Conservation (phyloP, 2,888 invertebrate genomes). For the Eupithecia dodoneata region DNA sequence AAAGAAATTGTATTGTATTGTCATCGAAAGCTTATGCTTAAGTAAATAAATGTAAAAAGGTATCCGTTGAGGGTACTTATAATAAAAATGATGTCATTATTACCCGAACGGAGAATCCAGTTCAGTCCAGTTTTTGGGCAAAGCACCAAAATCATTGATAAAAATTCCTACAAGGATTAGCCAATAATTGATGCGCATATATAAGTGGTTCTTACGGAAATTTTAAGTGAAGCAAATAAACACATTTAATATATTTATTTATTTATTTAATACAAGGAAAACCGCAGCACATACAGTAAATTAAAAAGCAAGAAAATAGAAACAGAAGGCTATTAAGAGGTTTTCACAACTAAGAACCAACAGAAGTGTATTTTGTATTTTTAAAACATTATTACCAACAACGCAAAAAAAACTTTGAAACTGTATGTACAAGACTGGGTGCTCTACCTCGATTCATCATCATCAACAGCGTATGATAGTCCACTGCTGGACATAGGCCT, state of each 20-base stretch:
- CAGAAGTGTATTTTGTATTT: too few relatives aligned
- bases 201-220: neutral
- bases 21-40: neutral
- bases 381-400: neutral
- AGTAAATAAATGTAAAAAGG: neutral
- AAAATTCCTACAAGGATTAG: constrained; percentile 1
- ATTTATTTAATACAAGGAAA: too few relatives aligned
- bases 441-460: too few relatives aligned
- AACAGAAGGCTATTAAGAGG: too few relatives aligned
- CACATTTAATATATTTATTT: too few relatives aligned
- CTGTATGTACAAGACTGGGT: neutral
- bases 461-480: too few relatives aligned
- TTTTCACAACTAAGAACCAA: too few relatives aligned
- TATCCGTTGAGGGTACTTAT: neutral
- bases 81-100: constrained; percentile 17
- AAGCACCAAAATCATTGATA: neutral
- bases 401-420: neutral
- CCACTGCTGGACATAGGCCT: too few relatives aligned
- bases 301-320: too few relatives aligned
- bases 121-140: neutral
- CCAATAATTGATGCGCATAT: constrained; percentile 1
- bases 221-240: neutral
- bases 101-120: neutral
- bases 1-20: too few relatives aligned
- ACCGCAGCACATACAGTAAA: too few relatives aligned